Conservation (phyloP, 2,797 vertebrate genomes). For the Diplodus sargus region DNA sequence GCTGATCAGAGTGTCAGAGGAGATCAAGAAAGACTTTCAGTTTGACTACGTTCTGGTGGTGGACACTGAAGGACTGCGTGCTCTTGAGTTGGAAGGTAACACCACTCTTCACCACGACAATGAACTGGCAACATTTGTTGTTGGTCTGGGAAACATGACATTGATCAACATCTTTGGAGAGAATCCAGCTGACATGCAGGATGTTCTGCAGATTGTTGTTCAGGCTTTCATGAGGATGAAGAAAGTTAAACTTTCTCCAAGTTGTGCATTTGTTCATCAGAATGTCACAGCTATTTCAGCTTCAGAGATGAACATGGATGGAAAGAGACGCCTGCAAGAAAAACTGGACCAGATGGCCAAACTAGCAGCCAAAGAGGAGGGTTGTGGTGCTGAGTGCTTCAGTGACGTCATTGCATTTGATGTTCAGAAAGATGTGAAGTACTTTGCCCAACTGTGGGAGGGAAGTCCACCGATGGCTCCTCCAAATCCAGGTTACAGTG, state of each 20-base stretch:
- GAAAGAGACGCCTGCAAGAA: conserved; percentile 73
- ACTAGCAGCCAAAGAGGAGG: conserved; percentile 81
- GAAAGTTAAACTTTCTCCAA: conserved; percentile 78
- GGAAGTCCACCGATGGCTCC: conserved; percentile 85
- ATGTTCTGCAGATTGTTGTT: conserved; percentile 84
- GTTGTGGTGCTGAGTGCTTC: conserved; percentile 69
- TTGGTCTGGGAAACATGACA: conserved; percentile 85
- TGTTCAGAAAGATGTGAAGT: conserved; percentile 79
- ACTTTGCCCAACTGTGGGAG: conserved; percentile 85
- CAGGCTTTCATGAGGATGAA: conserved; percentile 88
- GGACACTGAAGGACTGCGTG: conserved; percentile 85
- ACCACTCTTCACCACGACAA: conserved; percentile 78
- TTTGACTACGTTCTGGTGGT: conserved; percentile 73
- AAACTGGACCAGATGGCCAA: conserved; percentile 84
- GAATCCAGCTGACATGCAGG: conserved; percentile 86
- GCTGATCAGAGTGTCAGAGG: conserved; percentile 77
- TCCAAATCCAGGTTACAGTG: conserved; percentile 84
- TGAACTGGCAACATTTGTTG: conserved; percentile 86
- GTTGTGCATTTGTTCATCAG: conserved; percentile 75
- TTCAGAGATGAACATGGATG: conserved; percentile 81
- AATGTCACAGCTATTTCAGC: conserved; percentile 77
- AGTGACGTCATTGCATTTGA: conserved; percentile 83
- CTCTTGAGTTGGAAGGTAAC: conserved; percentile 73
- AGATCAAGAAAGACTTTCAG: conserved; percentile 45
- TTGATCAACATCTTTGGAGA: conserved; percentile 87